A percentile compares a stretch with the other conserved stretches of the same genome.
Conservation (phyloP, 2,113 vertebrate species). For the Lamprologus tigripictilis region DNA sequence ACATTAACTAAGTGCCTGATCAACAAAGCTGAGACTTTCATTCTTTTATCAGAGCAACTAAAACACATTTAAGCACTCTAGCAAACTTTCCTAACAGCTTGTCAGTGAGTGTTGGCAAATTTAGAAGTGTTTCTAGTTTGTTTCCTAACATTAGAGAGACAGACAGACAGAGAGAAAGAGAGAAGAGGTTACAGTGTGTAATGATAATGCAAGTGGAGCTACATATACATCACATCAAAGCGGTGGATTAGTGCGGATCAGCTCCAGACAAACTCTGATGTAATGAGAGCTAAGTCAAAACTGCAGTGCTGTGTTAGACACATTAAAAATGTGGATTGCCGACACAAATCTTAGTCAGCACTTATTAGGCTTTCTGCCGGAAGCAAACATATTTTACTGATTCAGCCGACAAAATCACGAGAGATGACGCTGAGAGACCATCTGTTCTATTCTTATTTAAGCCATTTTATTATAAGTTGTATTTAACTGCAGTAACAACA, state of each 20-base stretch:
- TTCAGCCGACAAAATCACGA: not conserved
- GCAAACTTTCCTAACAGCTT: not conserved
- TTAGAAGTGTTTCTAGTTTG: not conserved
- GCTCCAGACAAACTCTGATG: constrained; percentile 26
- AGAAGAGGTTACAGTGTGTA: not conserved
- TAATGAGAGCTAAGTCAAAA: constrained; percentile 31
- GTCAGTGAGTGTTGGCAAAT: not conserved
- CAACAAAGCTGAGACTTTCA: not conserved
- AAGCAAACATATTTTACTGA: not conserved
- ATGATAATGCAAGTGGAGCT: not conserved
- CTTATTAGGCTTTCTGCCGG: not conserved
- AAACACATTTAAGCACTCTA: not conserved
- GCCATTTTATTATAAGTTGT: not conserved
- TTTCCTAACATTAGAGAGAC: not conserved
- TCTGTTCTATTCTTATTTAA: not conserved
- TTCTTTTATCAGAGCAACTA: not conserved
- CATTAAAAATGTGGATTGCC: not conserved
- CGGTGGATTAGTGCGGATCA: constrained; percentile 34
- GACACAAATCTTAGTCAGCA: constrained; percentile 24
- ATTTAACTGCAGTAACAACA: not conserved
- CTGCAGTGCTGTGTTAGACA: constrained; percentile 3
- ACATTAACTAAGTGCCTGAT: not conserved
- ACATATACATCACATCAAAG: constrained; percentile 30
- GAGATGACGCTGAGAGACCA: not conserved
- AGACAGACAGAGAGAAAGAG: not conserved